phyloP scores from a whole-genome alignment of 1,140 invertebrate genomes.

The Drosophila tsacasi region DNA sequence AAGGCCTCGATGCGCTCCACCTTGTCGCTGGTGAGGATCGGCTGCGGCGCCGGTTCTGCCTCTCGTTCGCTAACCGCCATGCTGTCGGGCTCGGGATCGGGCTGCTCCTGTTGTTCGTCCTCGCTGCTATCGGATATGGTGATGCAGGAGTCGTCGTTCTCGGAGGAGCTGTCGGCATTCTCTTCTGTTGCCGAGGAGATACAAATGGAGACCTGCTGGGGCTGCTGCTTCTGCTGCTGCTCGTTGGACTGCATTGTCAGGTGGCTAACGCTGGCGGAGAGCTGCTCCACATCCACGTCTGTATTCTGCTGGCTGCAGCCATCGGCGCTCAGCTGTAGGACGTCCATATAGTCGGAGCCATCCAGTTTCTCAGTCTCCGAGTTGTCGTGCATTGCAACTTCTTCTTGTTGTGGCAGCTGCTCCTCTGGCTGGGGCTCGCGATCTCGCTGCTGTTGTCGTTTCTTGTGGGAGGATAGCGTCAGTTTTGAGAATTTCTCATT shows the following conservation, averaged over 20 bases:
- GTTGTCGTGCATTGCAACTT: neutral
- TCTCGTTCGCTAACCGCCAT: slow-evolving; percentile 50
- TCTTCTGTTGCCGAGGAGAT: slow-evolving; percentile 72
- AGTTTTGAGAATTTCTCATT: slow-evolving; percentile 78
- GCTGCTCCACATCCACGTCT: slow-evolving; percentile 36
- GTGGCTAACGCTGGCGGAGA: slow-evolving; percentile 55
- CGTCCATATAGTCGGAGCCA: slow-evolving; percentile 71
- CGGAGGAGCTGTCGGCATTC: neutral
- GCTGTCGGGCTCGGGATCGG: slow-evolving; percentile 25
- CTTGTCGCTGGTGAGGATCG: slow-evolving; percentile 48
- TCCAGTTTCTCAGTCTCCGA: slow-evolving; percentile 16
- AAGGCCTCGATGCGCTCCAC: slow-evolving; percentile 71
- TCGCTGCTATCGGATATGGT: slow-evolving; percentile 73
- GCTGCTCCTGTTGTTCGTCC: slow-evolving; percentile 15
- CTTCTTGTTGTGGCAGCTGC: slow-evolving; percentile 9
- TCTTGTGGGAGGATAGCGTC: slow-evolving; percentile 76
- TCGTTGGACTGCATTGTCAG: slow-evolving; percentile 42
- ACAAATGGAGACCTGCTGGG: slow-evolving; percentile 51
- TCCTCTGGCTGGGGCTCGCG: slow-evolving; percentile 15
- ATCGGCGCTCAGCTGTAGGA: slow-evolving; percentile 64
- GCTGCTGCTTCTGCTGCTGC: neutral
- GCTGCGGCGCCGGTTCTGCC: neutral
- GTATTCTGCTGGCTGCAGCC: slow-evolving; percentile 39
- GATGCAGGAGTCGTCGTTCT: slow-evolving; percentile 54
- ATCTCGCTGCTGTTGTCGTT: slow-evolving; percentile 10